Evolutionary conservation across 2,888 invertebrate species (phyloP), one percentile per base, ranked within the genome.

Genomic region (Ganaspis brasiliensis): DNA sequence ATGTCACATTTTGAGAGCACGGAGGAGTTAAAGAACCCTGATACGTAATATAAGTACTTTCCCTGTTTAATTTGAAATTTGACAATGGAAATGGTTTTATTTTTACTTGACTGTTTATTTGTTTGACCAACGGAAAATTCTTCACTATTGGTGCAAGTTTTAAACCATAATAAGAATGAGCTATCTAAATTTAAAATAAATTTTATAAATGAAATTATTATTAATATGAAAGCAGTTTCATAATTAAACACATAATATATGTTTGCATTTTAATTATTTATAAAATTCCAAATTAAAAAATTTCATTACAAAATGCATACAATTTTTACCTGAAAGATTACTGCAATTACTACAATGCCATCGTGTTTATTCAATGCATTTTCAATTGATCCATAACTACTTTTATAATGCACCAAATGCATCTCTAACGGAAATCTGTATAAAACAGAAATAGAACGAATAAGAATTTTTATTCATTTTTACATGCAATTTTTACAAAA

Each of bases 391-490:
- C 61, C 61, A 12, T 61, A 61, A 12, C 16, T 16, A 9, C 26
- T 19, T 16, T 35, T 61, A 35, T 61, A 61, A 16, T 61, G 35
- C 19, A 61, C 35, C 16, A 61, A 8, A 35, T 61, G 61, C 35
- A 61, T 61, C 31, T 37, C 61, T 35, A 61, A 19, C 3, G 61
- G 10, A 12, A 35, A 61, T 61, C 61, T 61, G n/a, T n/a, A n/a
- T n/a, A n/a, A n/a, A n/a, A n/a, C n/a, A n/a, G n/a, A n/a, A n/a
- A n/a, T n/a, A n/a, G n/a, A n/a, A n/a, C n/a, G n/a, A n/a, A n/a
- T n/a, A n/a, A n/a, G n/a, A n/a, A n/a, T n/a, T n/a, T n/a, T n/a
- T n/a, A n/a, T n/a, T n/a, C n/a, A n/a, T n/a, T n/a, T n/a, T n/a
- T n/a, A n/a, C n/a, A n/a, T n/a, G n/a, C n/a, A n/a, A n/a, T n/a